Base-by-base conservation (phyloP, 2,113 vertebrate genomes). In the Pelmatolapia mariae region DNA sequence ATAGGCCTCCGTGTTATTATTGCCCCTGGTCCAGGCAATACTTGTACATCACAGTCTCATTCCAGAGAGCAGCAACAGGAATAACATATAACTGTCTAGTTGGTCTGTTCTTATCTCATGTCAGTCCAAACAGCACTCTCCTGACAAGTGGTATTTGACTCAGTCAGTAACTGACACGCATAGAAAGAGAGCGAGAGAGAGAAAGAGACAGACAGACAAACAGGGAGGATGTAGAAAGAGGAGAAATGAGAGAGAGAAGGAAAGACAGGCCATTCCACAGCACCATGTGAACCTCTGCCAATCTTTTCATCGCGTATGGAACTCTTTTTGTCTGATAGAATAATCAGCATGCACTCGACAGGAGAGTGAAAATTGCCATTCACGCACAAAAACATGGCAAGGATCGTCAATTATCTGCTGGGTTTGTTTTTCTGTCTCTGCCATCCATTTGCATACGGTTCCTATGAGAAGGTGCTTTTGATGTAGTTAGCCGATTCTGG, bases 121-220 rank as follows among this genome's bases (percentile, higher is more conserved):
- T 94, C 94, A 90, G 92, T 93, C 94, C 95, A 93, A 95, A 93
- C 93, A 91, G 91, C 36, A 73, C 92, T 94, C 92, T 95, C 86
- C 95, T 96, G 96, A 96, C 88, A 93, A 93, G 93, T 91, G 92
- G 90, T 93, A 90, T 95, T 96, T 95, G 93, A 93, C 93, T 95
- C 91, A 87, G 92, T 94, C 93, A 89, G 86, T 90, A 83, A 59
- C 88, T 89, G 93, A 94, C 90, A 93, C 24, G 29, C 45, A 80
- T 36, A n/a, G 81, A 89, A 84, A 83, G 89, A 66, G 59, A 87
- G 89, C 2, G 13, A 88, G 82, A 81, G 87, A 50, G 59, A 80
- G 89, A 19, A 10, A 59, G 29, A 76, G 52, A 36, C 59, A 80
- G 78, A 87, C 86, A 82, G 89, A 87, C 79, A 88, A 87, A 87